Percentiles rank a stretch among this genome's conserved stretches.
These are phyloP conservation scores for Stichopus chloronotus DNA, from an alignment of 35 echinoderm and acorn worm genomes.

Conservation along the genomic window DNA sequence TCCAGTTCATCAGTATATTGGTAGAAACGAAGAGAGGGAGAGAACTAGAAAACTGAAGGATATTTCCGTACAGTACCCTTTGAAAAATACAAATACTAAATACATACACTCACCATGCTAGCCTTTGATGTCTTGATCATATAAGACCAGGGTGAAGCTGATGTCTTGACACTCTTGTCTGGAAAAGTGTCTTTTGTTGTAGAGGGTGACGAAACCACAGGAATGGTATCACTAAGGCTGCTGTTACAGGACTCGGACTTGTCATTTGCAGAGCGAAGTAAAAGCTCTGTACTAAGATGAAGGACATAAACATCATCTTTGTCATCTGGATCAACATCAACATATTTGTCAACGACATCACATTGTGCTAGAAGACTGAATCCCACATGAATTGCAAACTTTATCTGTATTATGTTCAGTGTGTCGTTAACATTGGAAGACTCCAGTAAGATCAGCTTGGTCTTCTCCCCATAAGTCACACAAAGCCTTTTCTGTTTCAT, in stretches of 20 bases:
- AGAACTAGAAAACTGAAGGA: no score
- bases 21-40: no score
- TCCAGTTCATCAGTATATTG: no score
- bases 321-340: slow-evolving; percentile 39
- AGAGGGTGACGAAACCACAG: background rate
- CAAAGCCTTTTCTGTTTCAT: slow-evolving; percentile 23
- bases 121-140: no score
- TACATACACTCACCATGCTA: no score
- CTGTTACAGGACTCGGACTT: background rate
- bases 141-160: no score
- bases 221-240: background rate
- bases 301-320: slow-evolving; percentile 50
- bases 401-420: background rate
- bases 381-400: background rate
- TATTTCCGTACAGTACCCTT: no score
- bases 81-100: no score
- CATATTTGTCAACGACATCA: slow-evolving; percentile 45
- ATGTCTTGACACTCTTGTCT: no score
- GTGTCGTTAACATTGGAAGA: background rate
- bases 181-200: no score
- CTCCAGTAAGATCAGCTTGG: background rate
- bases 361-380: slow-evolving; percentile 1
- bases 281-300: slow-evolving; percentile 1
- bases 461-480: slow-evolving; percentile 31
- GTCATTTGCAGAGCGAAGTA: background rate